Evolutionary conservation across 2,113 vertebrate species (phyloP).

Genomic region (Pluvianellus socialis): DNA sequence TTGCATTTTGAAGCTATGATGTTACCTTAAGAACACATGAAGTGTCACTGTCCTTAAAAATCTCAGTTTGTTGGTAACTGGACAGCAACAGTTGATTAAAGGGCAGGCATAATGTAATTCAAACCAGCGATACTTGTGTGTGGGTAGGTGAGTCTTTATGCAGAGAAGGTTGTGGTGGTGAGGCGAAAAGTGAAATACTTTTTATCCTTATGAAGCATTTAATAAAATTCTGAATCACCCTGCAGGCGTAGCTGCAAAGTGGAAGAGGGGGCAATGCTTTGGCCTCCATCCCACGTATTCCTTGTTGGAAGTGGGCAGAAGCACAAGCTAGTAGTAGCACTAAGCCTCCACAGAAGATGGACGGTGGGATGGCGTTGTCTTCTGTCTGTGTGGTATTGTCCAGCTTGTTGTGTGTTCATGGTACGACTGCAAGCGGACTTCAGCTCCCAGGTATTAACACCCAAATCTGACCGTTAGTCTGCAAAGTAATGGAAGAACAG

Average conservation of each 20-base stretch:
- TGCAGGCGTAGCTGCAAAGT: not conserved
- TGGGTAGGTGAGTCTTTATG: not conserved
- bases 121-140: not conserved
- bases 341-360: not conserved
- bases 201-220: not conserved
- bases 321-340: too few species aligned
- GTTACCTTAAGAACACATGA: not conserved
- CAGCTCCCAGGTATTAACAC: not conserved
- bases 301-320: not conserved
- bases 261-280: not conserved
- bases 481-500: not conserved
- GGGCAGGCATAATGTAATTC: not conserved
- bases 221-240: not conserved
- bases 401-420: not conserved
- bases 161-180: not conserved
- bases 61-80: not conserved
- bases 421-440: not conserved
- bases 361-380: rapidly evolving
- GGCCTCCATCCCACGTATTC: not conserved
- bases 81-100: not conserved
- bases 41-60: not conserved
- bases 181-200: not conserved
- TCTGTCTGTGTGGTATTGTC: rapidly evolving
- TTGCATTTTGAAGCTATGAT: not conserved
- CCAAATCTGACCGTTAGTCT: not conserved